Conservation (phyloP, 2,797 vertebrate species). For the Poliocrania exsul region DNA sequence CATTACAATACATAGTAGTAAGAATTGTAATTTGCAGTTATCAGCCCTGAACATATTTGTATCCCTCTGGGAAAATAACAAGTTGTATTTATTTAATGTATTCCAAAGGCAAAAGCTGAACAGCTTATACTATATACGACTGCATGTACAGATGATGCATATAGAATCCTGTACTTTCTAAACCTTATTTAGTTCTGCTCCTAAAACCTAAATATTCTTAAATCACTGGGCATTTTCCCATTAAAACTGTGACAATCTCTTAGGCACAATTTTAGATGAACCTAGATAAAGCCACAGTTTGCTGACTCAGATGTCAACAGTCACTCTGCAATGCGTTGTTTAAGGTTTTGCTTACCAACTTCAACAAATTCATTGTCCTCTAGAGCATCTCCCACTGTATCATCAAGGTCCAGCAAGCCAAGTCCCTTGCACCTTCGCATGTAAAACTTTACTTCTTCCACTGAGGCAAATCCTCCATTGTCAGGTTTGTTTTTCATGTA, state of each 20-base stretch:
- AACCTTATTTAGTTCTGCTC: not conserved
- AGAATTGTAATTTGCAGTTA: not conserved
- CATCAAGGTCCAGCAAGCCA: constrained; percentile 90
- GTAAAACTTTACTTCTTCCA: constrained; percentile 84
- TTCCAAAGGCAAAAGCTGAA: not conserved
- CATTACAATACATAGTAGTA: not conserved
- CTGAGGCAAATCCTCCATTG: constrained; percentile 85
- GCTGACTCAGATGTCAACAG: not conserved
- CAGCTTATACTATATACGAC: not conserved
- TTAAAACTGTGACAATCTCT: not conserved
- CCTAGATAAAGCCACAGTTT: not conserved
- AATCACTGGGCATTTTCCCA: not conserved
- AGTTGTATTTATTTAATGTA: not conserved
- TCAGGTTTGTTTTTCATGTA: constrained; percentile 96
- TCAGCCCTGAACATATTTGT: not conserved
- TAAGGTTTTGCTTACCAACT: constrained; percentile 84
- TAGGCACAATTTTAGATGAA: not conserved
- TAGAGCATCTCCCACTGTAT: constrained; percentile 88
- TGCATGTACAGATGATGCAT: not conserved
- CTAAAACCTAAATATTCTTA: not conserved
- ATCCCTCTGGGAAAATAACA: not conserved
- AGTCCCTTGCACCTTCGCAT: constrained; percentile 90
- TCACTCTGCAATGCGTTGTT: accelerated
- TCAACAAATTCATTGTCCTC: constrained; percentile 98
- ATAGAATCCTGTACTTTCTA: not conserved